phyloP scores from a whole-genome alignment of 2,797 vertebrate genomes.

The Pseudochirops corinnae region DNA sequence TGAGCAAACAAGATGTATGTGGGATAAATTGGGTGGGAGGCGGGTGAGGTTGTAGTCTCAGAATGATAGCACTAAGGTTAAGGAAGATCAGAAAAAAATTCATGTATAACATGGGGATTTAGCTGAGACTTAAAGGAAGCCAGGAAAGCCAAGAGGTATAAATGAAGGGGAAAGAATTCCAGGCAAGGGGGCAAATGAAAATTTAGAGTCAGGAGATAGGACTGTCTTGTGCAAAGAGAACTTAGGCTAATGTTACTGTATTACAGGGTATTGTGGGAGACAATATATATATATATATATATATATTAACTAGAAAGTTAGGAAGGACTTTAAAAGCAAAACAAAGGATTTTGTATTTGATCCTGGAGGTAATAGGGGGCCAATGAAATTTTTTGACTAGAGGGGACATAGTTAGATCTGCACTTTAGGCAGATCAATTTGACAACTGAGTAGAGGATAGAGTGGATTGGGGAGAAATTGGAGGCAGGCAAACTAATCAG shows the following conservation, averaged over 20 bases:
- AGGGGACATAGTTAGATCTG: not conserved
- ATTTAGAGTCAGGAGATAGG: not conserved
- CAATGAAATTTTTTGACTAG: not conserved
- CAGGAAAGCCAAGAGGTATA: not conserved
- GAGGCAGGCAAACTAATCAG: not conserved
- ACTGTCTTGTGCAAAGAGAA: not conserved
- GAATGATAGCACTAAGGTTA: not conserved
- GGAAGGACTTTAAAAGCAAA: constrained; percentile 9
- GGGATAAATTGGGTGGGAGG: not conserved
- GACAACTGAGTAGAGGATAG: not conserved
- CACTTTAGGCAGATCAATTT: not conserved
- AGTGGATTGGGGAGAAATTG: not conserved
- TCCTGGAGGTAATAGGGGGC: not conserved
- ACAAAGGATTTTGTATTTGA: not conserved
- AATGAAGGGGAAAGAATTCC: too few species aligned
- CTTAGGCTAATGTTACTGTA: not conserved
- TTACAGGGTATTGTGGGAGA: not conserved
- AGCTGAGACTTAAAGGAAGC: not conserved
- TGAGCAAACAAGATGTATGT: not conserved
- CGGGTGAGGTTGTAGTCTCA: not conserved
- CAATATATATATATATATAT: too few species aligned
- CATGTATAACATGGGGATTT: not conserved
- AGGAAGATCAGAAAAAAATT: not conserved
- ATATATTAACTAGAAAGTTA: not conserved
- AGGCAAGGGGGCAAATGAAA: not conserved